Conservation (phyloP, 2,797 vertebrate species). For the Danio aesculapii region DNA sequence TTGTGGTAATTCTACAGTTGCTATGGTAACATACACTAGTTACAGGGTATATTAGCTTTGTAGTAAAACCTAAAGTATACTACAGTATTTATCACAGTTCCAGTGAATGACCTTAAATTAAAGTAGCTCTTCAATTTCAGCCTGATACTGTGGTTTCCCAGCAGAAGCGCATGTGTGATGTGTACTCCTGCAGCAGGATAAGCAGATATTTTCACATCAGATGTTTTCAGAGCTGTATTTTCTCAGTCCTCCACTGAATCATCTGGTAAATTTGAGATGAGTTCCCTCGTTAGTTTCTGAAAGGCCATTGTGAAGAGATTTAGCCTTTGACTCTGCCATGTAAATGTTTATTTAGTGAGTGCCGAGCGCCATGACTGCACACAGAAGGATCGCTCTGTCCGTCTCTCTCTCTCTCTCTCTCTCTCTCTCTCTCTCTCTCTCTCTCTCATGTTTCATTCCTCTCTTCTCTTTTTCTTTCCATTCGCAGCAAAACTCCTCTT, state of each 20-base stretch:
- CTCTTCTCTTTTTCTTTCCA: slow-evolving; percentile 38
- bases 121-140: background rate
- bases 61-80: no score
- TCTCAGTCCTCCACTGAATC: background rate
- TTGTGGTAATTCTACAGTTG: no score
- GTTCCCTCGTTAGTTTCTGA: slow-evolving; percentile 12
- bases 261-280: slow-evolving; percentile 26
- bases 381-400: slow-evolving; percentile 2
- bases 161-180: background rate
- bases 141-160: background rate
- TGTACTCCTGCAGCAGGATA: background rate
- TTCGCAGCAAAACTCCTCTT: slow-evolving; percentile 20
- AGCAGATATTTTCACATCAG: background rate
- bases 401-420: background rate
- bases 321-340: slow-evolving; percentile 20
- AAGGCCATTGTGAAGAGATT: slow-evolving; percentile 36
- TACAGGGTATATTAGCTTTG: no score
- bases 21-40: no score
- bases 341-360: slow-evolving; percentile 51
- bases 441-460: slow-evolving; percentile 10
- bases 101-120: no score
- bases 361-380: slow-evolving; percentile 23
- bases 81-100: no score
- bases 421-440: slow-evolving; percentile 12
- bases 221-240: background rate